Evolutionary conservation across 1,140 invertebrate species (phyloP).

Genomic region (Magallana ariakensis): DNA sequence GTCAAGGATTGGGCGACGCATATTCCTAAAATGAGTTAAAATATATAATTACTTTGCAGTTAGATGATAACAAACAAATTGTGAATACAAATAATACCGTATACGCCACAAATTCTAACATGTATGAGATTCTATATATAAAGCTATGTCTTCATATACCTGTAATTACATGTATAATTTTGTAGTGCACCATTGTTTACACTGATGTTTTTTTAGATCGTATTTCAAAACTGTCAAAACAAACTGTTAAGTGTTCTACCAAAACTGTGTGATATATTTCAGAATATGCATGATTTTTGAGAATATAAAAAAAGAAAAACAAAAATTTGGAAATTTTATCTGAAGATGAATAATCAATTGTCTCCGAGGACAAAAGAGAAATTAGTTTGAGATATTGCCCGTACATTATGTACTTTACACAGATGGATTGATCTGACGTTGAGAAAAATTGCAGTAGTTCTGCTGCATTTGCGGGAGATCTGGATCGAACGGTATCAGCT

Average conservation of each 20-base stretch:
- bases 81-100: neutral
- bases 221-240: too few relatives aligned
- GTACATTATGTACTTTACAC: neutral
- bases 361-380: neutral
- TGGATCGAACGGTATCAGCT: neutral
- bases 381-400: constrained; percentile 9
- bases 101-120: too few relatives aligned
- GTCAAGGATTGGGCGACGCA: constrained; percentile 76
- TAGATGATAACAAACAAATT: neutral
- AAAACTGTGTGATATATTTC: too few relatives aligned
- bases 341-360: neutral
- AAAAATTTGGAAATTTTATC: too few relatives aligned
- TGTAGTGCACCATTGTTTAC: too few relatives aligned
- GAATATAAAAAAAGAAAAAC: too few relatives aligned
- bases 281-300: too few relatives aligned
- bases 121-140: too few relatives aligned
- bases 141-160: too few relatives aligned
- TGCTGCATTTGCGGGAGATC: neutral
- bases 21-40: constrained; percentile 69
- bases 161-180: too few relatives aligned
- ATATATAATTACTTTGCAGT: neutral
- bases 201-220: too few relatives aligned
- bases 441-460: neutral
- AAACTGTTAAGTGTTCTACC: too few relatives aligned
- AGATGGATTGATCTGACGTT: neutral